Base-by-base conservation (phyloP, 2,888 invertebrate genomes). In the Calameuta filiformis region DNA sequence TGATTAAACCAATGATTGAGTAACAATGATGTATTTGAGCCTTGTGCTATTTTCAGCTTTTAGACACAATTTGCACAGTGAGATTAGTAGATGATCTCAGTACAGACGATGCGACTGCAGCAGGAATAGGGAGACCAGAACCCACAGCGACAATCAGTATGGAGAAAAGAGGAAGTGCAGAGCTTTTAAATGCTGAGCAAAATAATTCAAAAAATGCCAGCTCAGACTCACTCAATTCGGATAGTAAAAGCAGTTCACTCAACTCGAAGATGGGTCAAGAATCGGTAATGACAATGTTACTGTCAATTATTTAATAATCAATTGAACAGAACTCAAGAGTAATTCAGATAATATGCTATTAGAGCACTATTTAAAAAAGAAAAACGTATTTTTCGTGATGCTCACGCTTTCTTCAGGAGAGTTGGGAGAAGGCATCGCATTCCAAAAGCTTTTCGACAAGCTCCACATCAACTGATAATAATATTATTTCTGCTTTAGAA, bases 241-340 rank as follows among this genome's bases (percentile, higher is more conserved):
- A 97, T 90, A 96, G 97, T 73, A 97, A 97, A 93, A 96, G 97
- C 80, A 96, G 96, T 92, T 96, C 96, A 84, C 93, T 96, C 88
- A 96, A 95, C 92, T 96, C 96, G 73, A 97, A 96, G 93, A 95
- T 95, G 91, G 96, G 95, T 85, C 96, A 95, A 90, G 96, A 96
- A 92, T 95, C 95, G 91, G 96, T 96, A 94, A 94, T 94, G 93
- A 79, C 6, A 56, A 81, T 77, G n/a, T 37, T 56, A 85, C 78
- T 69, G 35, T 75, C 73, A 77, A 73, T 78, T 79, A 35, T 76
- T 75, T 40, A n/a, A n/a, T 80, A 69, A 75, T 78, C 68, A 78
- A 76, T 73, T 77, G 40, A 79, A 79, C 69, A 75, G 73, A 77
- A 76, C 40, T 77, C 12, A 69, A 75, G 9, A 56, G 56, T 56